Base-by-base conservation (phyloP, 2,113 vertebrate genomes). In the Myotis davidii region DNA sequence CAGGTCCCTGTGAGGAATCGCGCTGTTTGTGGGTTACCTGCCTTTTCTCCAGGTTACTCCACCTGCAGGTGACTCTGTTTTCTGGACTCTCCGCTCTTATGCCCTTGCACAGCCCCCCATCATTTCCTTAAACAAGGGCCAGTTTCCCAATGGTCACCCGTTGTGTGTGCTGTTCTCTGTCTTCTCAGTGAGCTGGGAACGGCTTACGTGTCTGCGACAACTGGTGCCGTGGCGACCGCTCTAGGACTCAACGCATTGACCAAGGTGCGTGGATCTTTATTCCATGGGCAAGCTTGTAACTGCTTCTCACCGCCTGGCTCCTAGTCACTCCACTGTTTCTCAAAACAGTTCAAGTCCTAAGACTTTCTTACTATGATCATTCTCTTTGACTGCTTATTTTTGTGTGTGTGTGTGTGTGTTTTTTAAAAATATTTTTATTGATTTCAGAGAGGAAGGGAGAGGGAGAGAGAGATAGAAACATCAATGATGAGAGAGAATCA, bases 171-270 rank as follows among this genome's bases (percentile, higher is more conserved):
- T 61, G 0, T 20, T n/a, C 4, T 27, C 98, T 97, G 76, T 97
- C 96, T 97, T 99, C 98, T 86, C 97, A 99, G 99, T 92, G 99
- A 99, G 98, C 98, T 99, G 96, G 99, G 99, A 96, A 99, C 99
- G 83, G 99, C 99, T 67, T 99, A 99, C 94, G 99, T 99, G 96
- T 99, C 99, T 93, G 99, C 99, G 77, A 99, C 99, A 84, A 99
- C 99, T 0, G 99, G 99, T 94, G 99, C 99, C 21, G 99, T 99
- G 0, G 99, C 98, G 70, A 99, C 99, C 67, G 99, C 99, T 96
- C 98, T 99, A 91, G 99, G 99, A 98, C 99, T 99, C 94, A 99
- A 99, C 91, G 98, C 99, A 54, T 97, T 99, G 97, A 99, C 99
- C 97, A 99, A 99, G 99, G 99, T 99, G 99, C 88, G 89, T 52